These are phyloP conservation scores for Nymphalis polychloros DNA, from an alignment of 2,888 invertebrate species.

Conservation along the genomic window DNA sequence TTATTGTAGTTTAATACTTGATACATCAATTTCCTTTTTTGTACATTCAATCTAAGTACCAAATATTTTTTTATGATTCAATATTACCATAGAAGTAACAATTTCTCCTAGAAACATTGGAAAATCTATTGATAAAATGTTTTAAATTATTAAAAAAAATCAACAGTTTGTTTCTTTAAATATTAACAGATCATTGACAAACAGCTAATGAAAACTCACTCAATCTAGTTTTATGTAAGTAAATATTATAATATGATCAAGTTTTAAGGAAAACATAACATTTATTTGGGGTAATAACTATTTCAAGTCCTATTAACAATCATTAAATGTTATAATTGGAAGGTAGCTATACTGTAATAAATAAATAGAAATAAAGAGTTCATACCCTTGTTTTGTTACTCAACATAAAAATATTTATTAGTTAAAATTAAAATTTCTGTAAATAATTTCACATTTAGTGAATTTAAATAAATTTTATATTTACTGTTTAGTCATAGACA, in stretches of 20 bases:
- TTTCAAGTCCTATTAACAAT: not conserved
- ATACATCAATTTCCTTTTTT: slow-evolving; percentile 73
- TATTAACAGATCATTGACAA: slow-evolving; percentile 18
- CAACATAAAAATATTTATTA: not conserved
- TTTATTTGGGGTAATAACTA: not conserved
- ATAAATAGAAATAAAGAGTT: not conserved
- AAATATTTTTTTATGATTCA: slow-evolving; percentile 56
- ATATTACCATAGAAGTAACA: slow-evolving; percentile 57
- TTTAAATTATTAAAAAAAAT: slow-evolving; percentile 19
- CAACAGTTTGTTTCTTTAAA: slow-evolving; percentile 25
- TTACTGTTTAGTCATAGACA: not conserved
- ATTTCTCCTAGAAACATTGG: slow-evolving; percentile 43
- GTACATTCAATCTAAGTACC: slow-evolving; percentile 72
- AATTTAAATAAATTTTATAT: not conserved
- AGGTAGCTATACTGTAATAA: slow-evolving; percentile 1
- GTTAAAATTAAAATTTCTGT: not conserved
- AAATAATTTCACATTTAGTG: not conserved
- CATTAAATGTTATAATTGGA: not conserved
- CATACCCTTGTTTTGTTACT: not conserved
- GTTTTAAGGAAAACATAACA: not conserved
- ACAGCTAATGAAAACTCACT: slow-evolving; percentile 2
- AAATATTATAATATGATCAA: slow-evolving; percentile 1
- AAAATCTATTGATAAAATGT: slow-evolving; percentile 22
- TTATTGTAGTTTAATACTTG: slow-evolving; percentile 67
- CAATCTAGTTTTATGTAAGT: slow-evolving; percentile 1